Percentiles rank a stretch among this genome's conserved stretches.
Conservation (phyloP, 2,888 invertebrate species). For the Harpalus rufipes region DNA sequence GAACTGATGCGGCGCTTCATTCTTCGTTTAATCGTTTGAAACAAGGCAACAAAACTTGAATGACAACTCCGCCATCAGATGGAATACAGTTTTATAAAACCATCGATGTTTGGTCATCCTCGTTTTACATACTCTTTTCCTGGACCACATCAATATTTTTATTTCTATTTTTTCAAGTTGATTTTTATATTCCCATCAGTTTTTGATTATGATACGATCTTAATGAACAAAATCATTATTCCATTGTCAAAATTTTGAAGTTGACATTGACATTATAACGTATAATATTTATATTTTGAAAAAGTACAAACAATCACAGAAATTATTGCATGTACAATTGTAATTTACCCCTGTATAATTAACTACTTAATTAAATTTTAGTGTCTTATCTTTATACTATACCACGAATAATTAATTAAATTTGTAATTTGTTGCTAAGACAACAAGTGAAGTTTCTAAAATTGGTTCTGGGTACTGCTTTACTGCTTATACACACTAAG, state of each 20-base stretch:
- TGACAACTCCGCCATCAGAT: too few species aligned
- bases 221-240: conserved; percentile 4
- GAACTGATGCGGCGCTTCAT: too few species aligned
- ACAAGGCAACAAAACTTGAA: too few species aligned
- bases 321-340: conserved; percentile 33
- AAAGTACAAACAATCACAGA: too few species aligned
- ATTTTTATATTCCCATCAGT: not conserved
- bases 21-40: too few species aligned
- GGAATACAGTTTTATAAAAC: too few species aligned
- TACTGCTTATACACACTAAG: not conserved
- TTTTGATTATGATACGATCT: not conserved
- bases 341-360: conserved; percentile 32
- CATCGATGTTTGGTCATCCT: too few species aligned
- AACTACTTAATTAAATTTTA: conserved; percentile 36
- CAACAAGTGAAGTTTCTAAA: conserved; percentile 4
- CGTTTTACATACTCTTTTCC: too few species aligned
- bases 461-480: not conserved
- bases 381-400: conserved; percentile 16
- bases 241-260: conserved; percentile 6
- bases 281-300: too few species aligned
- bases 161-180: too few species aligned
- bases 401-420: conserved; percentile 15
- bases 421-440: conserved; percentile 3
- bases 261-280: conserved; percentile 18
- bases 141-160: too few species aligned